Conservation (phyloP, 2,797 vertebrate genomes). For the Astyanax mexicanus region DNA sequence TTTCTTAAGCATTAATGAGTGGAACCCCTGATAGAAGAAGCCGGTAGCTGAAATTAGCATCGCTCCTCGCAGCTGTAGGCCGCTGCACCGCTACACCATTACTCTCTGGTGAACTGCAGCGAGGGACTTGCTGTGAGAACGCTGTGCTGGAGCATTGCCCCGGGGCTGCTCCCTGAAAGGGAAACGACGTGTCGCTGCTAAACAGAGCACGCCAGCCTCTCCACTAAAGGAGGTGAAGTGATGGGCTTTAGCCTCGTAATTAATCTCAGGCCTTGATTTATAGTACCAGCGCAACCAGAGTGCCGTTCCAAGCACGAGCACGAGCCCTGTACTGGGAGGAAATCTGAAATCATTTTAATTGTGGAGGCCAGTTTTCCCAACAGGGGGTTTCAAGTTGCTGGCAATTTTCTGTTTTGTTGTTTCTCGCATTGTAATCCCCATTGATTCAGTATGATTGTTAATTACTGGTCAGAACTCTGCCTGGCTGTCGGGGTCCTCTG, state of each 20-base stretch:
- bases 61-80: background rate
- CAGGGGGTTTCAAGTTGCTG: conserved; percentile 50
- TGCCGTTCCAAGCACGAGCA: conserved; percentile 39
- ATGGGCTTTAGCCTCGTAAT: conserved; percentile 50
- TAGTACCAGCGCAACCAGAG: conserved; percentile 32
- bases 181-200: conserved; percentile 27
- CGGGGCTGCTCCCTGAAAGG: conserved; percentile 29
- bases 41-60: conserved; percentile 44
- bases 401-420: conserved; percentile 55
- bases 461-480: conserved; percentile 45
- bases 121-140: conserved; percentile 19
- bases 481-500: background rate
- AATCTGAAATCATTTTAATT: conserved; percentile 60
- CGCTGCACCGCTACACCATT: conserved; percentile 15
- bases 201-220: conserved; percentile 44
- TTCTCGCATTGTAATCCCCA: conserved; percentile 29
- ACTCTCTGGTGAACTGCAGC: conserved; percentile 22
- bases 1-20: conserved; percentile 56
- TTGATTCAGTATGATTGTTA: conserved; percentile 49
- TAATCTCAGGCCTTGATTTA: conserved; percentile 51
- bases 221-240: conserved; percentile 47
- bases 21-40: conserved; percentile 44
- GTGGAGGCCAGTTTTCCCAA: conserved; percentile 42
- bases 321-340: conserved; percentile 43
- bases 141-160: conserved; percentile 27